Evolutionary conservation across 2,797 vertebrate species (phyloP), one percentile per base, ranked within the genome.

Genomic region (Macroramphosus scolopax): DNA sequence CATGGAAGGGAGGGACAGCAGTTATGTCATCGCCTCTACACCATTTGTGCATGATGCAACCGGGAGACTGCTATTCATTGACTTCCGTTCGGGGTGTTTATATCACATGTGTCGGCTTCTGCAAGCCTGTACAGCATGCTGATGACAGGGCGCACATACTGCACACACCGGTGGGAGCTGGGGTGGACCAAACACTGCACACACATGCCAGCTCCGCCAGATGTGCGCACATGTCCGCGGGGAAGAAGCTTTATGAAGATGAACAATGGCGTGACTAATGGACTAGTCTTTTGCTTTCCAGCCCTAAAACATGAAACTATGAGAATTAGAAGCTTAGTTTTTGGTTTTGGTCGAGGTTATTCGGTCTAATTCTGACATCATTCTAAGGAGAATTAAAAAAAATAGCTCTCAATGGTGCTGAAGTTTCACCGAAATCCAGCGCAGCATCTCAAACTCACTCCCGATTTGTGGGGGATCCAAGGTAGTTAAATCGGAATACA

Each of bases 1-100:
- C 40, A 71, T 75, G 36, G 47, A 78, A 82, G 79, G 69, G 52
- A 85, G 72, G 69, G 72, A 77, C 80, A 63, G 66, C 60, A 63
- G 83, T 88, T 87, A 88, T 88, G 84, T 88, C 84, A 89, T 78
- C 63, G 39, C 73, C 77, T 72, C 72, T 35, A 63, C 57, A 75
- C 70, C 68, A 55, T 63, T 51, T 61, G 29, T 63, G 65, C 47
- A 49, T 60, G 67, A 74, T 74, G 75, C 57, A 75, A 66, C 22
- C 20, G 25, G 34, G 51, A 65, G 37, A 43, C 37, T 69, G 55
- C 51, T 59, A 36, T 71, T 70, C 63, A 75, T 56, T 46, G 46
- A 75, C 68, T 68, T 58, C 48, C 52, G 57, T 13, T 50, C 22
- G 43, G 45, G 29, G 47, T 60, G 64, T 66, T 68, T 65, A 42